Conservation (phyloP, 23 tunicate species). For the Halocynthia roretzi region DNA sequence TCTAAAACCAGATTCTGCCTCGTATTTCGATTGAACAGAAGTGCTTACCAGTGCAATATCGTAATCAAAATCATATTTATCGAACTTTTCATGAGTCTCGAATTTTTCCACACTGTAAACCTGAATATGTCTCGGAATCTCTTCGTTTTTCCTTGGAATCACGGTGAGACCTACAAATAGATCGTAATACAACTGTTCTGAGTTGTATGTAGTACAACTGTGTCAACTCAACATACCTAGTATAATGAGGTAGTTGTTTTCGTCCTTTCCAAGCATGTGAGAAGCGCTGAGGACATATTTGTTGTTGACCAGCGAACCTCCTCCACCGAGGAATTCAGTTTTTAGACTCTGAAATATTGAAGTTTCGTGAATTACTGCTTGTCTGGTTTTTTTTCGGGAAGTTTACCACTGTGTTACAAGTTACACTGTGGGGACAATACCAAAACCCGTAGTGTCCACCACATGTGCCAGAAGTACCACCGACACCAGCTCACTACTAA, state of each 20-base stretch:
- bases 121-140: background rate
- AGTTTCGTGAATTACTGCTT: background rate
- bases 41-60: constrained; percentile 33
- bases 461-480: too few species aligned
- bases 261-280: constrained; percentile 12
- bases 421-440: too few species aligned
- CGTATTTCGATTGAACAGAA: background rate
- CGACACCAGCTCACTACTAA: too few species aligned
- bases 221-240: too few species aligned
- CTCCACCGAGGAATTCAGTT: constrained; percentile 8
- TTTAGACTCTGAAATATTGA: constrained; percentile 11
- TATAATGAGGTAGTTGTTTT: constrained; percentile 3
- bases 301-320: constrained; percentile 32
- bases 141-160: background rate
- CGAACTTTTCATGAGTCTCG: background rate
- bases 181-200: background rate
- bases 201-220: too few species aligned
- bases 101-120: constrained; percentile 2
- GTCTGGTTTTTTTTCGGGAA: background rate
- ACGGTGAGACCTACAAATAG: constrained; percentile 1
- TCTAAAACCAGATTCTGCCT: background rate
- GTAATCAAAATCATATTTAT: constrained; percentile 9
- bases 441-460: too few species aligned
- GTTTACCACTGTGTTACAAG: background rate
- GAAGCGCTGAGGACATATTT: constrained; percentile 33